A percentile compares a stretch with the other conserved stretches of the same genome.
phyloP scores from a whole-genome alignment of 1,140 invertebrate species.

The Chlorops oryzae region DNA sequence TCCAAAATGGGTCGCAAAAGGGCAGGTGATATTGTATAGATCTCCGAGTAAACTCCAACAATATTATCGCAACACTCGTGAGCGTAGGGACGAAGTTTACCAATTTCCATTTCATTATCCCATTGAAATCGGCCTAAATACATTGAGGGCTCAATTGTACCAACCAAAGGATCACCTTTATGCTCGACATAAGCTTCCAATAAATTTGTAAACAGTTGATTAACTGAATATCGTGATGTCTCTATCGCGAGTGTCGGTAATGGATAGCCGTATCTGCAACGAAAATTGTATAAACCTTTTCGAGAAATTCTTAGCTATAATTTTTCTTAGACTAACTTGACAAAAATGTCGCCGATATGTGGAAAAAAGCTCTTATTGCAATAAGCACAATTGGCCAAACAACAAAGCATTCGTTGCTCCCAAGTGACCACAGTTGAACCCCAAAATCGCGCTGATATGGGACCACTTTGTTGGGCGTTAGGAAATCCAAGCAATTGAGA shows the following conservation, averaged over 20 bases:
- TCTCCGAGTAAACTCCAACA: conserved; percentile 88
- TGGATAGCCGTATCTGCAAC: conserved; percentile 60
- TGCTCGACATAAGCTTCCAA: conserved; percentile 82
- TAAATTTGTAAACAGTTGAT: conserved; percentile 63
- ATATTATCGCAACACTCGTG: conserved; percentile 90
- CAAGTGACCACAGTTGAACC: conserved; percentile 53
- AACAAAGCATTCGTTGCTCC: conserved; percentile 76
- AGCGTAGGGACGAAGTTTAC: conserved; percentile 79
- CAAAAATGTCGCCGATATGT: conserved; percentile 59
- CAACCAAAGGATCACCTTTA: conserved; percentile 84
- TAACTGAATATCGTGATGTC: conserved; percentile 54
- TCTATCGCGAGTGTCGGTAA: conserved; percentile 59
- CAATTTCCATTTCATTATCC: conserved; percentile 66
- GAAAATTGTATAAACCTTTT: too few species aligned
- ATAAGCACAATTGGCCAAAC: conserved; percentile 85
- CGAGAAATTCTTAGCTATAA: too few species aligned
- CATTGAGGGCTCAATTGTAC: conserved; percentile 92
- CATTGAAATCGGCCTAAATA: conserved; percentile 84
- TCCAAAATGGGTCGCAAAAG: conserved; percentile 70
- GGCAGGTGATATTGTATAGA: conserved; percentile 66
- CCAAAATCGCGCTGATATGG: conserved; percentile 24
- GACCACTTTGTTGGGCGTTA: conserved; percentile 48
- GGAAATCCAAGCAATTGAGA: conserved; percentile 62
- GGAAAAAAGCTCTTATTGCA: conserved; percentile 69
- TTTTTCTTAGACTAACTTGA: conserved; percentile 40